Evolutionary conservation across 2,888 invertebrate species (phyloP).

Genomic region (Stenichneumon culpator): DNA sequence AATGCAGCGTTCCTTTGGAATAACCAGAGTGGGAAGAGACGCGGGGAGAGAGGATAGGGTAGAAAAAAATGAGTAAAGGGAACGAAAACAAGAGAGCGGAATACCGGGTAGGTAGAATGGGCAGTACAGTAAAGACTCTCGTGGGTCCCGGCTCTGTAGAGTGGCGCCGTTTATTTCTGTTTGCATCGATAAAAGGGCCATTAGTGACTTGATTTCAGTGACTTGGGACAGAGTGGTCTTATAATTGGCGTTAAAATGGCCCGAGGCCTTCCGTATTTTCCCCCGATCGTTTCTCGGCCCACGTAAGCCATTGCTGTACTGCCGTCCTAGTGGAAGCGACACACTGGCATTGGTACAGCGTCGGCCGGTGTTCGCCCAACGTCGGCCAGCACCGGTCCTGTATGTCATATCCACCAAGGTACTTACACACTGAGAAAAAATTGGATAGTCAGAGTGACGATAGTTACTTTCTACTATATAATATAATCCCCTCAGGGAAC

Average conservation of each 20-base stretch:
- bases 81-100: background rate
- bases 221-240: conserved; percentile 16
- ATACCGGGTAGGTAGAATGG: conserved; percentile 1
- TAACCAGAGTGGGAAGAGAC: conserved; percentile 7
- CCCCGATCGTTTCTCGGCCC: conserved; percentile 45
- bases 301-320: background rate
- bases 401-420: background rate
- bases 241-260: conserved; percentile 41
- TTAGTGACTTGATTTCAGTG: conserved; percentile 57
- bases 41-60: background rate
- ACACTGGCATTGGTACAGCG: too few relatives aligned
- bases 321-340: too few relatives aligned
- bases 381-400: too few relatives aligned
- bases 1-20: conserved; percentile 33
- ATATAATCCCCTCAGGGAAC: too few relatives aligned
- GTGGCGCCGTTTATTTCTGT: conserved; percentile 57
- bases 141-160: conserved; percentile 48
- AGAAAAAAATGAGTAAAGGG: conserved; percentile 13
- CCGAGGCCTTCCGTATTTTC: conserved; percentile 34
- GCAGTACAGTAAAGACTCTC: conserved; percentile 36
- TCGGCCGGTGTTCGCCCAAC: too few relatives aligned
- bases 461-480: too few relatives aligned
- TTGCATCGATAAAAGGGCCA: conserved; percentile 64
- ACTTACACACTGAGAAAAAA: background rate
- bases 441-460: too few relatives aligned